Evolutionary conservation across 2,113 vertebrate species (phyloP), one percentile per base, ranked within the genome.

Genomic region (Morone saxatilis): DNA sequence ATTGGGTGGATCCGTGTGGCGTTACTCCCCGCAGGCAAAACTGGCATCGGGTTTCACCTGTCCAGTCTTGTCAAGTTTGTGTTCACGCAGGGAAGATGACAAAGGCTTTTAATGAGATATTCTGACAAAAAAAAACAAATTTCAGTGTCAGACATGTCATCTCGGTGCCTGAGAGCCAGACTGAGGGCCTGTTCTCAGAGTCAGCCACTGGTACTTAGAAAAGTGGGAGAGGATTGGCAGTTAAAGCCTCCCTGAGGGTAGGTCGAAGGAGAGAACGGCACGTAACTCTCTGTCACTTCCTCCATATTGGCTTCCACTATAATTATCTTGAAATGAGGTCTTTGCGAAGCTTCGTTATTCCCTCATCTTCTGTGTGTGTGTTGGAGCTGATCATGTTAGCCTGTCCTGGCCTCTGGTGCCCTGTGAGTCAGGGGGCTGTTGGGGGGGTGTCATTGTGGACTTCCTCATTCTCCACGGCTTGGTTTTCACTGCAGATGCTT

Each of bases 321-420:
- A 94, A 94, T 94, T 93, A 93, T 89, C 78, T 81, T 81, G 82
- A 83, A 89, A 88, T 82, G 22, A 74, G 84, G 82, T 72, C 65
- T 80, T 77, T 85, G 65, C 57, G 76, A 76, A 88, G 53, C 66
- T 77, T 78, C 50, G 59, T 71, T n/a, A 47, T 78, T 84, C 48
- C 76, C 78, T 54, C 13, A 7, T 71, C 54, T 71, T 60, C 0
- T 13, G 38, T 36, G 5, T 0, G 12, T 67, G 47, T 69, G 43
- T 51, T 20, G 38, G 66, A 69, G 62, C 69, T 77, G 71, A 59
- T 86, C 67, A 60, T 9, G 63, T 85, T 62, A 65, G 70, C 53
- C 60, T 68, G 13, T 83, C 71, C 57, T 81, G 38, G 71, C 45
- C 81, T 83, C 69, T 61, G 41, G 54, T 78, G 51, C 67, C 71